Conservation (phyloP, 2,113 vertebrate species). For the Xenotilapia caudafasciata region DNA sequence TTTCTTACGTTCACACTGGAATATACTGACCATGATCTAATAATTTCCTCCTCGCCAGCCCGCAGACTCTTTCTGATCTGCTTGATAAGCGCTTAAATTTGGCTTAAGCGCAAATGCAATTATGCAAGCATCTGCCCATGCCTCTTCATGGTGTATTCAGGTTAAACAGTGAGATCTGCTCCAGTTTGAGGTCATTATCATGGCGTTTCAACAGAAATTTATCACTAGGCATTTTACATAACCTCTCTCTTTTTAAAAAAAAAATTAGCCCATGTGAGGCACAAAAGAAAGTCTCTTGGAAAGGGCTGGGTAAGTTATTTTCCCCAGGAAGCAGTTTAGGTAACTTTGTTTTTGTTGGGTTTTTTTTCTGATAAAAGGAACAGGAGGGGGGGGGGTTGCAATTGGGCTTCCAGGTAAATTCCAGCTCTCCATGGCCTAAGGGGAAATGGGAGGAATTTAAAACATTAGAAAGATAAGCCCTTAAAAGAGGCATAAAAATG, state of each 20-base stretch:
- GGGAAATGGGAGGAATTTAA: constrained; percentile 14
- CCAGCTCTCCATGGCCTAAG: constrained; percentile 22
- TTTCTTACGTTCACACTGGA: neutral
- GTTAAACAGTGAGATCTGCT: neutral
- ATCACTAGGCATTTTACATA: neutral
- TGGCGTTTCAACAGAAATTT: neutral
- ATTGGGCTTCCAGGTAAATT: constrained; percentile 34
- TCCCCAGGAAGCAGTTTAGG: neutral
- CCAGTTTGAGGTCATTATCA: neutral
- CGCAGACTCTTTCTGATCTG: neutral
- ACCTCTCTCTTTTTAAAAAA: neutral
- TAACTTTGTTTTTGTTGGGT: neutral
- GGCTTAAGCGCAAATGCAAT: neutral
- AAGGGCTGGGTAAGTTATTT: neutral
- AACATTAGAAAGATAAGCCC: neutral
- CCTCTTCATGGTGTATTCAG: neutral
- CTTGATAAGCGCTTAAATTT: neutral
- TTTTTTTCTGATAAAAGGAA: neutral
- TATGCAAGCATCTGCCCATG: neutral
- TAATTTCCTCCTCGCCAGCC: neutral
- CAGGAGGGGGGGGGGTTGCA: neutral
- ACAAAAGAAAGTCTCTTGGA: neutral
- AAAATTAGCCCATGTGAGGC: neutral
- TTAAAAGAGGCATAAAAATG: neutral
- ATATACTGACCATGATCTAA: neutral